Evolutionary conservation across 2,113 vertebrate genomes (phyloP), one percentile per base, ranked within the genome.

Genomic region (Centropus unirufus): DNA sequence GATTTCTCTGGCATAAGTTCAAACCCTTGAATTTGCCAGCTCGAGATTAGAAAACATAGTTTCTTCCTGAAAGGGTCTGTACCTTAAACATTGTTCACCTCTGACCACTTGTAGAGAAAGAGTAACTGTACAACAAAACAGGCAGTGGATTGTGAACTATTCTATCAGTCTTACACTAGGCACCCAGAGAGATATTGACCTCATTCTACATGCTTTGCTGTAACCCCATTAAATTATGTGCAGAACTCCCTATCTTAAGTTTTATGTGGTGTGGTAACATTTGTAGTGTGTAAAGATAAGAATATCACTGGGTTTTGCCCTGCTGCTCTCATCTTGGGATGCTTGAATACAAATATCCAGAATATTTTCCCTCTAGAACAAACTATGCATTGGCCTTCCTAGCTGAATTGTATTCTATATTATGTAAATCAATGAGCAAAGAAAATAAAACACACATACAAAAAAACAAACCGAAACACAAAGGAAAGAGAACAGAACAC

Each of bases 401-500:
- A 75, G 40, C 6, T 62, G 10, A 70, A 90, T 87, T 77, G 66
- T 69, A 90, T 88, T 85, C 22, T 85, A 8, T 54, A 72, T 67
- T 58, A 85, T 88, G 36, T 58, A 79, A 85, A 75, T 79, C 62
- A 68, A 72, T 46, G 21, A 72, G n/a, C 19, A 77, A 85, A 81
- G 21, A 22, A 58, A 67, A 24, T 44, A 62, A 34, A 40, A 79
- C 26, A 54, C 4, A 69, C n/a, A n/a, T n/a, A n/a, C n/a, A n/a
- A n/a, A n/a, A n/a, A n/a, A n/a, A n/a, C n/a, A 64, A 89, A 44
- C 7, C 15, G 12, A 42, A 0, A 2, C 55, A 57, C 3, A 34
- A 80, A 59, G 20, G 40, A 47, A 77, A 34, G 14, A 64, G 58
- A 70, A 36, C 15, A 82, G 29, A 89, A 64, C 29, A 29, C 40